phyloP scores from a whole-genome alignment of 2,888 invertebrate genomes.

The Zygogramma bicolorata region DNA sequence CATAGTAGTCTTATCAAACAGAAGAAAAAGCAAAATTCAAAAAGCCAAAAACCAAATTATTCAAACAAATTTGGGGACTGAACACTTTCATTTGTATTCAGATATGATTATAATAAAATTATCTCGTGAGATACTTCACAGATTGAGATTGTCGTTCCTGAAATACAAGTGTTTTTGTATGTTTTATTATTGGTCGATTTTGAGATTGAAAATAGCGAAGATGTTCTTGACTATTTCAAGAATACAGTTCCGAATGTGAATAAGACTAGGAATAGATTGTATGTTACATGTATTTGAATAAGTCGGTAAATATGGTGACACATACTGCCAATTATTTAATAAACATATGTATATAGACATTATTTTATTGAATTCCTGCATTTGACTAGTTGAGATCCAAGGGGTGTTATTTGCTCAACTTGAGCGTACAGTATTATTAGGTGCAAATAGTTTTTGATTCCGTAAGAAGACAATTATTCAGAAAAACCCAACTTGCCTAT shows the following conservation, averaged over 20 bases:
- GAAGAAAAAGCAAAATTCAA: slow-evolving; percentile 31
- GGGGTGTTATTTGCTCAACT: too few relatives aligned
- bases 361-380: not conserved
- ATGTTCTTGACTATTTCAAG: slow-evolving; percentile 50
- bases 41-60: not conserved
- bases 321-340: slow-evolving; percentile 66
- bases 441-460: too few relatives aligned
- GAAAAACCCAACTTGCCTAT: too few relatives aligned
- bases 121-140: slow-evolving; percentile 15
- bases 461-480: too few relatives aligned
- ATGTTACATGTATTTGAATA: slow-evolving; percentile 58
- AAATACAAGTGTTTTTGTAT: slow-evolving; percentile 23
- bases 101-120: slow-evolving; percentile 34
- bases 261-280: slow-evolving; percentile 60
- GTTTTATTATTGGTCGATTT: slow-evolving; percentile 38
- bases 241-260: slow-evolving; percentile 59
- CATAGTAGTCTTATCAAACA: slow-evolving; percentile 40
- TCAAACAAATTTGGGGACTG: not conserved
- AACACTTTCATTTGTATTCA: slow-evolving; percentile 32
- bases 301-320: slow-evolving; percentile 60
- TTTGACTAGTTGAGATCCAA: too few relatives aligned
- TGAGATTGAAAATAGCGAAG: slow-evolving; percentile 43
- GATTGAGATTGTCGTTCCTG: not conserved
- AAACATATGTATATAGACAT: slow-evolving; percentile 55
- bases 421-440: not conserved